Conservation (phyloP, 1,140 invertebrate genomes). For the Hydropsyche tenuis region DNA sequence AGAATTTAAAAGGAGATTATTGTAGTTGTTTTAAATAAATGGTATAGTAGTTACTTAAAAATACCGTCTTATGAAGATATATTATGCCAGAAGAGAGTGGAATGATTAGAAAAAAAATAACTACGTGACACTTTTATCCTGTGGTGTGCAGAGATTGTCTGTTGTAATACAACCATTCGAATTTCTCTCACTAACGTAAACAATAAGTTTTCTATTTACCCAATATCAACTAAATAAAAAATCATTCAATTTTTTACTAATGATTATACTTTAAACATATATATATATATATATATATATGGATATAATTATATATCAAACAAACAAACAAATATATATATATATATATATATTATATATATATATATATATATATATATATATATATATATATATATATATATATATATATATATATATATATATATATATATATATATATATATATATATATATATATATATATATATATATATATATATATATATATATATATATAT, state of each 20-base stretch:
- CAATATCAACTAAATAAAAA: slow-evolving; percentile 15
- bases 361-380: not conserved
- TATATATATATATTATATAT: not conserved
- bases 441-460: too few species aligned
- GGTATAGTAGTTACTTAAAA: slow-evolving; percentile 50
- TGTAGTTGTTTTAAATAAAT: slow-evolving; percentile 51
- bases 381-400: too few species aligned
- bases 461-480: too few species aligned
- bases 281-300: not conserved
- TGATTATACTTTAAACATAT: not conserved
- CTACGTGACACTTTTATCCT: slow-evolving; percentile 15
- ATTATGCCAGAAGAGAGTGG: slow-evolving; percentile 37
- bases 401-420: too few species aligned
- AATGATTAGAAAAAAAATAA: slow-evolving; percentile 28
- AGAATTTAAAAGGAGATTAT: slow-evolving; percentile 50
- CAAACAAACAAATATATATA: too few species aligned
- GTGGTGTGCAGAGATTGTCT: slow-evolving; percentile 16
- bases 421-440: too few species aligned
- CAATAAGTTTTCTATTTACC: slow-evolving; percentile 31
- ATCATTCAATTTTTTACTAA: slow-evolving; percentile 20
- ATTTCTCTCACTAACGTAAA: slow-evolving; percentile 36
- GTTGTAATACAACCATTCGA: slow-evolving; percentile 6
- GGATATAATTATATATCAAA: not conserved
- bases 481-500: too few species aligned
- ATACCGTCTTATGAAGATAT: slow-evolving; percentile 50